These are phyloP conservation scores for Phalanger gymnotis DNA, from an alignment of 2,797 vertebrate genomes.

Conservation along the genomic window DNA sequence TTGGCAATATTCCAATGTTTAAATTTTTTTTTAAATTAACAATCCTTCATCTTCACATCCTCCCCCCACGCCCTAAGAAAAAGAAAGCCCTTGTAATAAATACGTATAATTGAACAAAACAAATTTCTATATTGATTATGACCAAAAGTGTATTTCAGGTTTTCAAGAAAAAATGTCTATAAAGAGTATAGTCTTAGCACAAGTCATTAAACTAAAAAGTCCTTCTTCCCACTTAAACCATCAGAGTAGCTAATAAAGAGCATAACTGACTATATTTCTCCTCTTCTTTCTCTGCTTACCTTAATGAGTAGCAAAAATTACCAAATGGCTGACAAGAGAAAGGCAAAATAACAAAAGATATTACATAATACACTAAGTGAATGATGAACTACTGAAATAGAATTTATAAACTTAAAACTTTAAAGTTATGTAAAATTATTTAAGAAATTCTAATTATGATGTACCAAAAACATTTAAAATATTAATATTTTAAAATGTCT, in stretches of 20 bases:
- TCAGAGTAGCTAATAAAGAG: not conserved
- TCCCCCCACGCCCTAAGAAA: not conserved
- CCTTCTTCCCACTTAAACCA: not conserved
- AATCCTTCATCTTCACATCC: not conserved
- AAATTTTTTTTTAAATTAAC: not conserved
- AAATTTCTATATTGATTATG: not conserved
- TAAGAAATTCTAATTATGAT: not conserved
- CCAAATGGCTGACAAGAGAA: not conserved
- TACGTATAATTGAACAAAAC: not conserved
- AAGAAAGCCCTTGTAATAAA: not conserved
- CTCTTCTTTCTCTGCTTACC: not conserved
- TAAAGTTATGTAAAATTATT: not conserved
- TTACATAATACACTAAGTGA: not conserved
- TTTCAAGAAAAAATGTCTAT: not conserved
- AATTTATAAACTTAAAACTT: not conserved
- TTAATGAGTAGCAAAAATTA: not conserved
- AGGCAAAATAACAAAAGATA: not conserved
- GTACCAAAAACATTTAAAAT: not conserved
- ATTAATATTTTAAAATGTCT: not conserved
- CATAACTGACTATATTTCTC: not conserved
- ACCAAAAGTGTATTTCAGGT: not conserved
- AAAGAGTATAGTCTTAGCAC: not conserved
- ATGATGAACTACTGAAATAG: not conserved
- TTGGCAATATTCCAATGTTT: not conserved
- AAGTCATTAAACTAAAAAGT: not conserved